Conservation (phyloP, 2,888 invertebrate species). For the Oithona nana region DNA sequence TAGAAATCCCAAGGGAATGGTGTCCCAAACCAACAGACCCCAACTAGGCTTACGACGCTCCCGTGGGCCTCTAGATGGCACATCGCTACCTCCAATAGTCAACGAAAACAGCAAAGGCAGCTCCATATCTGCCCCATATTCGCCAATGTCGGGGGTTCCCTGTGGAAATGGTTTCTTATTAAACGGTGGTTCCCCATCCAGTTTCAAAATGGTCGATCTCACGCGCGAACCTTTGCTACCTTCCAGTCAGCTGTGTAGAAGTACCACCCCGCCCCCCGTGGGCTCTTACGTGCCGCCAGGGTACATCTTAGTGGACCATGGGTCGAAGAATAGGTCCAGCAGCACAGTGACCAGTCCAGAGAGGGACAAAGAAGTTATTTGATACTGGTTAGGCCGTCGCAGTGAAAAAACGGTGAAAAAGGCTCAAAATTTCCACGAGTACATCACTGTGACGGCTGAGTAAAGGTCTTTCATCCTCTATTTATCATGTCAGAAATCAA, state of each 20-base stretch:
- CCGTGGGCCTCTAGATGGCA: no score
- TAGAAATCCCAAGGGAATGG: constrained; percentile 19
- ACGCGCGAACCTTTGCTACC: neutral
- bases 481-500: neutral
- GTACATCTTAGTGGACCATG: constrained; percentile 15
- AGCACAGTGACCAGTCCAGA: neutral
- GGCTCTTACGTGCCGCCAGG: constrained; percentile 9
- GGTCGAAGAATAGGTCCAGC: neutral
- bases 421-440: neutral
- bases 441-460: neutral
- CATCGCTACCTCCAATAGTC: neutral
- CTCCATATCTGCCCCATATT: neutral
- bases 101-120: neutral
- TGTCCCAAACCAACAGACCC: constrained; percentile 12
- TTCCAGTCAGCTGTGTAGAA: neutral
- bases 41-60: neutral
- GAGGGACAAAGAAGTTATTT: neutral
- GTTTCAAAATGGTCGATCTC: neutral
- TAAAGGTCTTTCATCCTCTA: neutral
- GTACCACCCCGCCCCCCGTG: neutral
- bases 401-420: neutral
- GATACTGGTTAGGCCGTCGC: neutral
- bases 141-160: neutral
- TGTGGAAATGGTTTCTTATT: neutral
- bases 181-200: neutral